Conservation (phyloP, 1,140 invertebrate species). For the Drosophila kepulauana region DNA sequence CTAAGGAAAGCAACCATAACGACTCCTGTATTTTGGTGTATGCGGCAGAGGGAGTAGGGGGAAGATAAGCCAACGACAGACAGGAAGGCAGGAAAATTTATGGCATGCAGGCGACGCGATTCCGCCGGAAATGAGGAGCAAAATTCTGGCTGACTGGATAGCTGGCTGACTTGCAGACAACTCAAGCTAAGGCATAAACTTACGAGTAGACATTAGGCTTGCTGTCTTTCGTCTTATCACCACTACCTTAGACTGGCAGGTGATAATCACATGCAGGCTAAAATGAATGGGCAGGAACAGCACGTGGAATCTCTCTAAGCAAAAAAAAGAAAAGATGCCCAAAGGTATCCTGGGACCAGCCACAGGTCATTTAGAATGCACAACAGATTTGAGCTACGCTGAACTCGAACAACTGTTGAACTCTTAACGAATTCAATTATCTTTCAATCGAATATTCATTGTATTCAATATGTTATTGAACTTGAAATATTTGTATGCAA, state of each 20-base stretch:
- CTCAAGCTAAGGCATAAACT: slow-evolving; percentile 8
- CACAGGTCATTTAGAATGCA: slow-evolving; percentile 45
- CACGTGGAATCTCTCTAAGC: slow-evolving; percentile 9
- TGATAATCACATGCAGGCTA: slow-evolving; percentile 68
- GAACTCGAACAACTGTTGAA: not conserved
- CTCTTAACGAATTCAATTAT: slow-evolving; percentile 18
- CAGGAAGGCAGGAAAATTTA: slow-evolving; percentile 68
- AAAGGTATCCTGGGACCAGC: slow-evolving; percentile 13
- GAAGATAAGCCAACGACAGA: slow-evolving; percentile 63
- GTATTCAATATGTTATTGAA: not conserved
- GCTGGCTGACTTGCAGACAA: slow-evolving; percentile 5
- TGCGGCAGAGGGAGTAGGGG: not conserved
- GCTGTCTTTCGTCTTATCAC: slow-evolving; percentile 26
- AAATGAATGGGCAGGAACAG: slow-evolving; percentile 26
- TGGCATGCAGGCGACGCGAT: slow-evolving; percentile 68
- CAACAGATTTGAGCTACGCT: slow-evolving; percentile 20
- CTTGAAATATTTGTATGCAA: too few relatives aligned
- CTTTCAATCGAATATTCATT: slow-evolving; percentile 49
- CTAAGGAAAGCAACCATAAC: slow-evolving; percentile 65
- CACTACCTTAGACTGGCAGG: slow-evolving; percentile 59
- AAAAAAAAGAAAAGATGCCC: not conserved
- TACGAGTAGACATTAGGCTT: slow-evolving; percentile 12
- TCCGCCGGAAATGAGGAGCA: slow-evolving; percentile 70
- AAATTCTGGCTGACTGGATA: slow-evolving; percentile 45
- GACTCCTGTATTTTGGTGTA: slow-evolving; percentile 31